Evolutionary conservation across 2,888 invertebrate species (phyloP), one percentile per base, ranked within the genome.

Genomic region (Euphydryas editha): DNA sequence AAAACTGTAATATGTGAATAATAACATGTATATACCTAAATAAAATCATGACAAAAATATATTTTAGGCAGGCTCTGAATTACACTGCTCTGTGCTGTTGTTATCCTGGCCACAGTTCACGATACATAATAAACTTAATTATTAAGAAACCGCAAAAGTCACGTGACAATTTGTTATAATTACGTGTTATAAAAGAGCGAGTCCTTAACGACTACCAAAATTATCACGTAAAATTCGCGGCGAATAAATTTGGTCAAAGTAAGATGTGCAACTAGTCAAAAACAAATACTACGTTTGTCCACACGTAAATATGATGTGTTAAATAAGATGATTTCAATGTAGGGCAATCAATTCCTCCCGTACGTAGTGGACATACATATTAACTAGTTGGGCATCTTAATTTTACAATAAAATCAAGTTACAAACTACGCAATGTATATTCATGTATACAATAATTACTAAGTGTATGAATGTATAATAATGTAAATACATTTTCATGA

Each of bases 41-140:
- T 92, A 93, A 93, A 93, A 92, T 88, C 87, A 90, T 88, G 93
- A 93, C 93, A 93, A 93, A 93, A 93, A 93, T 92, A 93, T 92
- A 93, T 90, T 90, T 92, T 91, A 92, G 93, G 92, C 92, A 92
- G 93, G 91, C 89, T 92, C 86, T 88, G 86, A 85, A 88, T 81
- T 86, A 89, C 88, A 90, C 87, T 90, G 91, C 90, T 88, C 87
- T 89, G 82, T 86, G 90, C 85, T 91, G 90, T 85, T 86, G 86
- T 87, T 86, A 84, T 90, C 89, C 92, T 91, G 89, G 90, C 92
- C 92, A 92, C 90, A 88, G 86, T 90, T 88, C 88, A 87, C 86
- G 77, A 86, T 65, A 70, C 68, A 59, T 85, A 86, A 86, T 86
- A 86, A 90, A 90, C 88, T 89, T 90, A 90, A 85, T 87, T 84